Conservation (phyloP, 2,888 invertebrate species). For the Cetonia aurata region DNA sequence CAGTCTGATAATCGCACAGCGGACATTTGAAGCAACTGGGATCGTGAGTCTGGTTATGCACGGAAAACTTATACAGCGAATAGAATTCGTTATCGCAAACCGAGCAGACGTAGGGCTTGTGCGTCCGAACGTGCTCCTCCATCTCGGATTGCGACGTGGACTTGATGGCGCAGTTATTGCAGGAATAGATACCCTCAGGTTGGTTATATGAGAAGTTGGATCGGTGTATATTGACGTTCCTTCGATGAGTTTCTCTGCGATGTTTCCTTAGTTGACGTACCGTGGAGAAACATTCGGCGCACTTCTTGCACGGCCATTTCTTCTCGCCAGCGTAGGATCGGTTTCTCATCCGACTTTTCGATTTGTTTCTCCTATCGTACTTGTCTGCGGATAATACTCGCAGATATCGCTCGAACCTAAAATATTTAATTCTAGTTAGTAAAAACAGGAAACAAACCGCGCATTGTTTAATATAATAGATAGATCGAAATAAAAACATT, state of each 20-base stretch:
- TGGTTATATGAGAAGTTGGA: conserved; percentile 50
- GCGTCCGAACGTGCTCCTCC: conserved; percentile 54
- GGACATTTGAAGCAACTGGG: conserved; percentile 49
- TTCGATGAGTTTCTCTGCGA: conserved; percentile 66
- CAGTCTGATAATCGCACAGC: conserved; percentile 40
- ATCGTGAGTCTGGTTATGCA: conserved; percentile 56
- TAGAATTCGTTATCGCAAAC: conserved; percentile 59
- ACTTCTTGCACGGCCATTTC: conserved; percentile 68
- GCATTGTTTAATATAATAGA: too few species aligned
- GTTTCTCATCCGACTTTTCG: background rate
- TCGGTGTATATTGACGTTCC: conserved; percentile 58
- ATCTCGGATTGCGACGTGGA: conserved; percentile 55
- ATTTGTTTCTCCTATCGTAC: conserved; percentile 11
- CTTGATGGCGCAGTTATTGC: conserved; percentile 57
- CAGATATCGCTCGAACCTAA: conserved; percentile 29
- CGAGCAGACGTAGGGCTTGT: conserved; percentile 66
- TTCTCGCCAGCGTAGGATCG: conserved; percentile 50
- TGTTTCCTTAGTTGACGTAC: conserved; percentile 69
- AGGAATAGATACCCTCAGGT: conserved; percentile 56
- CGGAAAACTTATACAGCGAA: conserved; percentile 59
- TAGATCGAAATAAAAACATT: background rate
- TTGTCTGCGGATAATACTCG: background rate
- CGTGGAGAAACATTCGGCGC: conserved; percentile 67
- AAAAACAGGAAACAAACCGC: background rate
- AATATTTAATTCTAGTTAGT: conserved; percentile 25